phyloP scores from a whole-genome alignment of 2,888 invertebrate genomes.

The Cyaniris semiargus region DNA sequence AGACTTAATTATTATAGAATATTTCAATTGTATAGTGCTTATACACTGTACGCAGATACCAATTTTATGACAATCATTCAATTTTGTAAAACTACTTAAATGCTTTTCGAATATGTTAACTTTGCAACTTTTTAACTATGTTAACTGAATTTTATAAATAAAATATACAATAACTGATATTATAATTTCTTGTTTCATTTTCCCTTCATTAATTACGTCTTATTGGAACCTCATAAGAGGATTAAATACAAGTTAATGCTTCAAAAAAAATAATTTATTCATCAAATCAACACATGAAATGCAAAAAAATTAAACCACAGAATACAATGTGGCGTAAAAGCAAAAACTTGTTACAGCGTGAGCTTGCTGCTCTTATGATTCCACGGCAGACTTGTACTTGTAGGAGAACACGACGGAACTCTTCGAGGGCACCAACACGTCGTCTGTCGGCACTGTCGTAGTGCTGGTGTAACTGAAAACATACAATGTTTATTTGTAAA shows the following conservation, averaged over 20 bases:
- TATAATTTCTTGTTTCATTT: conserved; percentile 38
- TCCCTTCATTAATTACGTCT: neutral
- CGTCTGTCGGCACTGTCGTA: conserved; percentile 62
- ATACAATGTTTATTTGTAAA: neutral
- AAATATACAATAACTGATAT: conserved; percentile 40
- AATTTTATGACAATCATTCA: conserved; percentile 9
- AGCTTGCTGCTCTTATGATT: conserved; percentile 45
- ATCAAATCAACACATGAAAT: conserved; percentile 46
- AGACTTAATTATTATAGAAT: neutral
- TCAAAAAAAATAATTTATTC: conserved; percentile 7
- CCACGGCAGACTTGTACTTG: conserved; percentile 76
- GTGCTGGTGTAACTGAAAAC: conserved; percentile 78
- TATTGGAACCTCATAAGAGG: too few relatives aligned
- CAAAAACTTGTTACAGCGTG: neutral
- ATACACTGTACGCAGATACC: neutral
- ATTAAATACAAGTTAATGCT: conserved; percentile 21
- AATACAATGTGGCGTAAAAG: conserved; percentile 10
- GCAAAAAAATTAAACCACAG: conserved; percentile 44
- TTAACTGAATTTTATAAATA: conserved; percentile 58
- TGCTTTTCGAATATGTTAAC: conserved; percentile 65
- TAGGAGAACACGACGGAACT: conserved; percentile 85
- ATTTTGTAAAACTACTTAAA: conserved; percentile 42
- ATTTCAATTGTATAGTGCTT: neutral
- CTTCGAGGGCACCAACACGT: conserved; percentile 81
- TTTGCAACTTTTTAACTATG: conserved; percentile 47